These are phyloP conservation scores for Cyrtorhinus lividipennis DNA, from an alignment of 1,140 invertebrate species.

Conservation along the genomic window DNA sequence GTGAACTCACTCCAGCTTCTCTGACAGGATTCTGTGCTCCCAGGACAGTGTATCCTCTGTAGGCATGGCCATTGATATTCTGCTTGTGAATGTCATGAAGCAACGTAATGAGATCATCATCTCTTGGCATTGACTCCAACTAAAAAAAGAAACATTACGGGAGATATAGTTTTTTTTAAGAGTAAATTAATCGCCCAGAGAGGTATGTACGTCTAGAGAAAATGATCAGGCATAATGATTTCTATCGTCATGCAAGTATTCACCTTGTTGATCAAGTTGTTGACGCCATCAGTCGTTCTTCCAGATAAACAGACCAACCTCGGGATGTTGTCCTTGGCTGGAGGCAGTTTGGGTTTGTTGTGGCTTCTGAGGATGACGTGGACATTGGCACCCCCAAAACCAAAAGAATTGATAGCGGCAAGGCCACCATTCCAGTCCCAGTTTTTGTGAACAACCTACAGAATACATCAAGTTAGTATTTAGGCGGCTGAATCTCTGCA, in stretches of 20 bases:
- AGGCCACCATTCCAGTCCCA: constrained; percentile 70
- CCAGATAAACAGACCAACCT: constrained; percentile 66
- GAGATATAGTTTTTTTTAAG: no score
- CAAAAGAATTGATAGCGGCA: constrained; percentile 86
- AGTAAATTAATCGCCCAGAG: background rate
- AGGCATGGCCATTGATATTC: constrained; percentile 51
- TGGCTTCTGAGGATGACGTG: constrained; percentile 74
- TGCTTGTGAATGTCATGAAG: constrained; percentile 55
- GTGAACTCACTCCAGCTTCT: constrained; percentile 27
- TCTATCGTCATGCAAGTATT: background rate
- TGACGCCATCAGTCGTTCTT: constrained; percentile 66
- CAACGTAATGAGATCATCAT: constrained; percentile 63
- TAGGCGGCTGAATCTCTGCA: no score
- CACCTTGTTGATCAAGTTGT: constrained; percentile 47
- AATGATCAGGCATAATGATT: background rate
- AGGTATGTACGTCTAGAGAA: background rate
- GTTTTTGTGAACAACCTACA: constrained; percentile 59
- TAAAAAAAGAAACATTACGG: constrained; percentile 13
- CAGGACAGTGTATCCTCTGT: constrained; percentile 62
- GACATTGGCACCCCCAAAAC: constrained; percentile 93
- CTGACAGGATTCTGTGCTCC: constrained; percentile 27
- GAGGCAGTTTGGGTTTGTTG: constrained; percentile 46
- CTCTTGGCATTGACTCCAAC: constrained; percentile 36
- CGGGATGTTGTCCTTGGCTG: constrained; percentile 34
- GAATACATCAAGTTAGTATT: no score